Percentiles rank a stretch among this genome's conserved stretches.
These are phyloP conservation scores for Aquatica leii DNA, from an alignment of 2,888 invertebrate species.

Conservation along the genomic window DNA sequence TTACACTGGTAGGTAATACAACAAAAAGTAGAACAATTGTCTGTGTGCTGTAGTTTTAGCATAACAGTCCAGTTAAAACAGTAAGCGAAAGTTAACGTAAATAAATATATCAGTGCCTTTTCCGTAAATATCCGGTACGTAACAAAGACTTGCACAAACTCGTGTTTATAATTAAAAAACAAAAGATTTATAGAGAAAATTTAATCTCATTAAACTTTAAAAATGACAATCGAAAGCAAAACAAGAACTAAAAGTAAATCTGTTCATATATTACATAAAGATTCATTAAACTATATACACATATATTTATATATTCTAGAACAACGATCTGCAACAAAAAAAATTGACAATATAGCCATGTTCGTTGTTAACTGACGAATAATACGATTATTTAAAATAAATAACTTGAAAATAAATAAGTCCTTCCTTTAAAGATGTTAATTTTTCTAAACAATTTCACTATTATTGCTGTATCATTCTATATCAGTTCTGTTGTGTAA, in stretches of 20 bases:
- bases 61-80: too few species aligned
- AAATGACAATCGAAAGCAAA: background rate
- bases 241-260: constrained; percentile 2
- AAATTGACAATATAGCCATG: background rate
- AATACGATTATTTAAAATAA: background rate
- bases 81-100: too few species aligned
- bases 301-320: constrained; percentile 1
- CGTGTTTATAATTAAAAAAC: too few species aligned
- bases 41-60: too few species aligned
- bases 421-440: background rate
- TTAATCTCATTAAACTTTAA: constrained; percentile 5
- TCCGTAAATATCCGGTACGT: too few species aligned
- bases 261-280: constrained; percentile 9
- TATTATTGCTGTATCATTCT: constrained; percentile 19
- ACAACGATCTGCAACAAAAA: constrained; percentile 1
- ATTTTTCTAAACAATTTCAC: background rate
- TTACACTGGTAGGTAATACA: too few species aligned
- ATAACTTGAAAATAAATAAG: constrained; percentile 1
- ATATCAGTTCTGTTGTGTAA: constrained; percentile 18
- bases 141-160: too few species aligned
- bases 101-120: too few species aligned
- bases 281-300: constrained; percentile 4
- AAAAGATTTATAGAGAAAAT: constrained; percentile 2
- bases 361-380: constrained; percentile 4
- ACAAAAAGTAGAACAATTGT: too few species aligned